Evolutionary conservation across 1,140 invertebrate species (phyloP).

Genomic region (roundworm (Caenorhabditis elegans)): DNA sequence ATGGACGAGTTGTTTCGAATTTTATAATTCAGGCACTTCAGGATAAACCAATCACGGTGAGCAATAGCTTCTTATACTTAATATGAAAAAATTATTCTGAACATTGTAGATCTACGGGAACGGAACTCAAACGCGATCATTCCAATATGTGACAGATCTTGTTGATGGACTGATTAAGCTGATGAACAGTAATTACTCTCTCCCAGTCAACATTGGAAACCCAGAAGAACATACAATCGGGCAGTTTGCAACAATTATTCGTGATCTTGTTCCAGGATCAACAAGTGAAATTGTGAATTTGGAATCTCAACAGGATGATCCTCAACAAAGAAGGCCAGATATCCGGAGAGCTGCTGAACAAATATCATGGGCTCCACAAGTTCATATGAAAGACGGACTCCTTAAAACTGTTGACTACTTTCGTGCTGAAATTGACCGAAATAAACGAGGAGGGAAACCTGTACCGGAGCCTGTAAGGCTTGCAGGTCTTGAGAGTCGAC

Average conservation of each 20-base stretch:
- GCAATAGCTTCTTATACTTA: slow-evolving; percentile 32
- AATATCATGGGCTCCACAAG: slow-evolving; percentile 84
- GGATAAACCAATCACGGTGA: slow-evolving; percentile 87
- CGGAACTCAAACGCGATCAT: slow-evolving; percentile 92
- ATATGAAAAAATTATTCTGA: neutral
- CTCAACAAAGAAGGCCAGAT: slow-evolving; percentile 86
- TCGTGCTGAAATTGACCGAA: slow-evolving; percentile 52
- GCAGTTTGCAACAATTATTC: slow-evolving; percentile 91
- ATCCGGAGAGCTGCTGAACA: slow-evolving; percentile 83
- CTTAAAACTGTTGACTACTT: slow-evolving; percentile 62
- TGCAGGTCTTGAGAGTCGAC: neutral
- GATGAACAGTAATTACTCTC: slow-evolving; percentile 90
- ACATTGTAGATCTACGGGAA: slow-evolving; percentile 81
- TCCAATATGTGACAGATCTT: slow-evolving; percentile 95
- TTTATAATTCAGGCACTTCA: slow-evolving; percentile 95
- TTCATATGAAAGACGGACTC: slow-evolving; percentile 61
- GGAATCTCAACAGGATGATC: slow-evolving; percentile 77
- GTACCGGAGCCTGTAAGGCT: neutral
- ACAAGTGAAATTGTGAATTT: slow-evolving; percentile 80
- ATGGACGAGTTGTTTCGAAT: slow-evolving; percentile 96
- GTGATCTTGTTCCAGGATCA: slow-evolving; percentile 77
- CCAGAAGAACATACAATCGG: slow-evolving; percentile 94
- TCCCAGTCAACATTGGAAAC: slow-evolving; percentile 94
- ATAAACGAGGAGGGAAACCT: slow-evolving; percentile 23
- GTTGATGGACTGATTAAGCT: slow-evolving; percentile 88